phyloP scores from a whole-genome alignment of 2,888 invertebrate genomes.

The Tiphia femorata region DNA sequence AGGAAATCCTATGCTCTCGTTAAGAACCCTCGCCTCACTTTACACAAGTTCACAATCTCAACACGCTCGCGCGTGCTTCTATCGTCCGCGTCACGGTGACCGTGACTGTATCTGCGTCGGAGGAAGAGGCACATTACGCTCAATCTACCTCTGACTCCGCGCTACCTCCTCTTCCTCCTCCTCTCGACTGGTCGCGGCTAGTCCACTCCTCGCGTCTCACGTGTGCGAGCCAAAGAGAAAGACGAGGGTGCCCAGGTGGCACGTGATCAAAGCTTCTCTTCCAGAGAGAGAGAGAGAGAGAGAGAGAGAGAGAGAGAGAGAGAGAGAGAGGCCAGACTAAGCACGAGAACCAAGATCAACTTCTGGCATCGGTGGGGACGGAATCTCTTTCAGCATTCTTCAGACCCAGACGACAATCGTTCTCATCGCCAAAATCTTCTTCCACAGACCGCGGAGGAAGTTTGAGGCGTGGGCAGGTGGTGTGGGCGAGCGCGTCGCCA shows the following conservation, averaged over 20 bases:
- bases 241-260: not conserved
- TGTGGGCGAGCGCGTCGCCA: slow-evolving; percentile 28
- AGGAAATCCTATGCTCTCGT: too few relatives aligned
- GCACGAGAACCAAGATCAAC: too few relatives aligned
- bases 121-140: slow-evolving; percentile 67
- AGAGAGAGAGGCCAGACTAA: not conserved
- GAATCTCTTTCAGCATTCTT: too few relatives aligned
- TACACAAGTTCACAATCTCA: too few relatives aligned
- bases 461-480: not conserved
- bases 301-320: not conserved
- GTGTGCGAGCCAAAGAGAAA: slow-evolving; percentile 14
- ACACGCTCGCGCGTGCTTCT: slow-evolving; percentile 6
- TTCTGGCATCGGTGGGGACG: too few relatives aligned
- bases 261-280: not conserved
- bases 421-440: too few relatives aligned
- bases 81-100: slow-evolving; percentile 60
- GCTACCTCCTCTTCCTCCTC: too few relatives aligned
- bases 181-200: slow-evolving; percentile 40
- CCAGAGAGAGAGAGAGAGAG: not conserved
- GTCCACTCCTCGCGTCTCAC: slow-evolving; percentile 36
- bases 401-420: too few relatives aligned
- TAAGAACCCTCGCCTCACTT: too few relatives aligned
- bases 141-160: slow-evolving; percentile 61
- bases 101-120: slow-evolving; percentile 65
- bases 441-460: not conserved